These are phyloP conservation scores for Tetanocera ferruginea DNA, from an alignment of 2,888 invertebrate genomes.

Conservation along the genomic window DNA sequence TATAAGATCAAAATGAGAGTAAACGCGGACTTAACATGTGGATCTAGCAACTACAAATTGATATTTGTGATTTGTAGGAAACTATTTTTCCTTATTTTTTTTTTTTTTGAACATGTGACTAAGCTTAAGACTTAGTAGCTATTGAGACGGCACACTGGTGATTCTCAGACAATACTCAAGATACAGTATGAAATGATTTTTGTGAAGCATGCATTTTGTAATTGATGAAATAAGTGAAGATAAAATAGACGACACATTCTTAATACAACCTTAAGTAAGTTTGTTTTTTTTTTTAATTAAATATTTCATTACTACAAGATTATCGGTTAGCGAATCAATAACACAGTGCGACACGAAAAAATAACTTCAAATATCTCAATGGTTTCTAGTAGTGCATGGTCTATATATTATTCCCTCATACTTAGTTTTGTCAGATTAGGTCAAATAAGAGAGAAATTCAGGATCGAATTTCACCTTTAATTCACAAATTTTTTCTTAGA, in stretches of 20 bases:
- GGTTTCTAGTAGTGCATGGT: no score
- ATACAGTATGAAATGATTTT: background rate
- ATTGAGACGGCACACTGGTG: slow-evolving; percentile 22
- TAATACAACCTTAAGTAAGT: no score
- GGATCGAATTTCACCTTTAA: no score
- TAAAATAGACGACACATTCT: background rate
- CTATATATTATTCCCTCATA: no score
- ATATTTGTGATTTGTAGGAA: background rate
- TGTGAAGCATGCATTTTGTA: background rate
- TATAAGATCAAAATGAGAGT: background rate
- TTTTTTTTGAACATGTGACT: background rate
- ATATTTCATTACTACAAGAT: no score
- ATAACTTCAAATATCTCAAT: no score
- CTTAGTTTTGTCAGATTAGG: no score
- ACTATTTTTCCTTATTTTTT: background rate
- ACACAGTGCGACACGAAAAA: no score
- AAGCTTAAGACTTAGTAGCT: background rate
- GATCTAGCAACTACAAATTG: background rate
- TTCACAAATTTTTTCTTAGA: no score
- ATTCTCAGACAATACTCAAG: slow-evolving; percentile 49
- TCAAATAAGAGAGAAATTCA: no score
- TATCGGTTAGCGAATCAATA: no score
- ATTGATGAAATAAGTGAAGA: background rate
- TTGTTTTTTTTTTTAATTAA: no score
- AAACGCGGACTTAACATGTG: background rate